phyloP scores from a whole-genome alignment of 2,113 vertebrate species.

The Triplophysa rosa region DNA sequence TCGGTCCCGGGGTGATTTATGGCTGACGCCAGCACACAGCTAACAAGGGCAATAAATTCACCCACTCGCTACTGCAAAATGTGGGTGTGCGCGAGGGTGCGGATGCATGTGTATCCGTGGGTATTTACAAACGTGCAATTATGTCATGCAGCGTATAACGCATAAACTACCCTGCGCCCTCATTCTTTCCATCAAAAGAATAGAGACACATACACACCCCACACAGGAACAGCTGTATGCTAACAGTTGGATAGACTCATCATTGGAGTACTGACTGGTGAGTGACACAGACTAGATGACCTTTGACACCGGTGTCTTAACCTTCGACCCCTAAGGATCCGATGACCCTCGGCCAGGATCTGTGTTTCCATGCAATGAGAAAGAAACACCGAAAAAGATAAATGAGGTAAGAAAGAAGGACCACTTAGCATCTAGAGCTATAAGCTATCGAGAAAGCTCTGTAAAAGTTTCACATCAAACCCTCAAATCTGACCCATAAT shows the following conservation, averaged over 20 bases:
- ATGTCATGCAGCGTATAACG: neutral
- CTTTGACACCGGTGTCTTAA: conserved; percentile 8
- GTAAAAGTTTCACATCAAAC: neutral
- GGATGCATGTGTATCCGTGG: neutral
- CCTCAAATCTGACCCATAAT: neutral
- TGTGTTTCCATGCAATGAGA: neutral
- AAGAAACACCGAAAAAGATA: neutral
- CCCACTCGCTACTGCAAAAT: conserved; percentile 38
- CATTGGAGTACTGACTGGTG: neutral
- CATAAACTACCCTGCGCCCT: neutral
- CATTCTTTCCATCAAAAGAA: conserved; percentile 5
- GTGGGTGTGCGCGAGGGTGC: conserved; percentile 13
- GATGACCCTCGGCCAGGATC: no score
- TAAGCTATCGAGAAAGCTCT: neutral
- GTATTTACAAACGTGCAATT: conserved; percentile 23
- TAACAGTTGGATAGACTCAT: neutral
- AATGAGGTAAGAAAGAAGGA: neutral
- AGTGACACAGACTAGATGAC: neutral
- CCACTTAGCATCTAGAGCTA: neutral
- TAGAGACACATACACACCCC: neutral
- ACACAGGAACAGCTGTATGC: neutral
- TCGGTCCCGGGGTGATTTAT: conserved; percentile 64
- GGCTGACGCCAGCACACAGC: conserved; percentile 55
- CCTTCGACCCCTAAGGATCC: neutral
- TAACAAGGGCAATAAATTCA: conserved; percentile 68